These are phyloP conservation scores for Eulithis prunata DNA, from an alignment of 2,888 invertebrate genomes.

Conservation along the genomic window DNA sequence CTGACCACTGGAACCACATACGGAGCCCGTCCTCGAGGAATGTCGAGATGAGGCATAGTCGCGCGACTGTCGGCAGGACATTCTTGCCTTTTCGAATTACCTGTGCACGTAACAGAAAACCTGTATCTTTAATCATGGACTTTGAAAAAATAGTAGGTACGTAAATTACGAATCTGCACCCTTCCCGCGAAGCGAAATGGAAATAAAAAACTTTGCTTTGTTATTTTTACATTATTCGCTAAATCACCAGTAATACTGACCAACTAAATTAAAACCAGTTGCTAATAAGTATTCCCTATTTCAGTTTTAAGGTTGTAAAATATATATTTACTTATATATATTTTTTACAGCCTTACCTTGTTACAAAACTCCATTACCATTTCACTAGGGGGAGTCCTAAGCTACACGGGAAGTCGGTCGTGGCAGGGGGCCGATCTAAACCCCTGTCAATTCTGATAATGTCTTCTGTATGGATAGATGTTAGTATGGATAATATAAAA, in stretches of 20 bases:
- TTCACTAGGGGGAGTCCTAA: constrained; percentile 58
- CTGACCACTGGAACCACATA: constrained; percentile 99
- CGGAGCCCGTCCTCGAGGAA: constrained; percentile 99
- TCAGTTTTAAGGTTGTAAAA: too few relatives aligned
- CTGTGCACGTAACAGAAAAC: constrained; percentile 74
- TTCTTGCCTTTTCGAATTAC: constrained; percentile 96
- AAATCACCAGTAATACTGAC: too few relatives aligned
- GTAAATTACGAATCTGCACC: too few relatives aligned
- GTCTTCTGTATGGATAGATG: constrained; percentile 47
- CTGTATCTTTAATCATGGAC: not conserved
- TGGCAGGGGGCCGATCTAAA: constrained; percentile 61
- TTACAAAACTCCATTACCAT: too few relatives aligned
- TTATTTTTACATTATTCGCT: too few relatives aligned
- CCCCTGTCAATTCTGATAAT: constrained; percentile 57
- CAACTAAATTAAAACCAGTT: too few relatives aligned
- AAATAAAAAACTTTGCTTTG: too few relatives aligned
- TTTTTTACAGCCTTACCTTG: too few relatives aligned
- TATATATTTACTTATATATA: too few relatives aligned
- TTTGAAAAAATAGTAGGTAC: too few relatives aligned
- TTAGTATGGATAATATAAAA: constrained; percentile 5
- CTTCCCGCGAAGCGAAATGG: too few relatives aligned
- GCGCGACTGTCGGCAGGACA: constrained; percentile 96
- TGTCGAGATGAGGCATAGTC: constrained; percentile 98
- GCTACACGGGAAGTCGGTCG: constrained; percentile 60
- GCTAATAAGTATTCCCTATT: too few relatives aligned